These are phyloP conservation scores for Ganaspis brasiliensis DNA, from an alignment of 2,888 invertebrate genomes.

Conservation along the genomic window DNA sequence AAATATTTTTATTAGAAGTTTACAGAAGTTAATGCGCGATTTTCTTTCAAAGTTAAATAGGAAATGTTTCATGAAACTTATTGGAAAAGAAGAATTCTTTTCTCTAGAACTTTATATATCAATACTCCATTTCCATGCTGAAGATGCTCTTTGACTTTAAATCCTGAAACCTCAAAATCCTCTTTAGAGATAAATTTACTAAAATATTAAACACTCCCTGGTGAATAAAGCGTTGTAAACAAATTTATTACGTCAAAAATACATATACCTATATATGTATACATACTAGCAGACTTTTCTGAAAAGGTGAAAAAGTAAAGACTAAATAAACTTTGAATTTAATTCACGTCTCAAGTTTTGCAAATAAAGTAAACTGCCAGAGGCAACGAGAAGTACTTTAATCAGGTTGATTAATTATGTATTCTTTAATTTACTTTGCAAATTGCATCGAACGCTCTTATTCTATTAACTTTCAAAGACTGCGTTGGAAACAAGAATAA, in stretches of 20 bases:
- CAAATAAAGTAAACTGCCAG: neutral
- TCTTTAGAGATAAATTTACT: slow-evolving; percentile 7
- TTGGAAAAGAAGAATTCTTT: neutral
- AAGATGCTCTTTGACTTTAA: slow-evolving; percentile 16
- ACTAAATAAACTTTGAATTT: slow-evolving; percentile 15
- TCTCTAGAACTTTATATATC: slow-evolving; percentile 8
- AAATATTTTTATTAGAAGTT: too few species aligned
- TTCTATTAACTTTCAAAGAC: neutral
- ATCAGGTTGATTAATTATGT: slow-evolving; percentile 34
- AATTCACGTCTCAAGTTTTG: slow-evolving; percentile 13
- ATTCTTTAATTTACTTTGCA: slow-evolving; percentile 12
- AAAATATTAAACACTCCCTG: slow-evolving; percentile 22
- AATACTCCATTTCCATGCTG: slow-evolving; percentile 11
- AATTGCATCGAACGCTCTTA: slow-evolving; percentile 10
- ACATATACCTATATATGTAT: neutral
- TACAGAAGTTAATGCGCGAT: too few species aligned
- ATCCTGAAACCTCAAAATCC: slow-evolving; percentile 20
- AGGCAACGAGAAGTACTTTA: slow-evolving; percentile 27
- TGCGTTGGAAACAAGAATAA: too few species aligned
- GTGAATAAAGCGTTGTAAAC: slow-evolving; percentile 11
- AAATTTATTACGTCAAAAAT: slow-evolving; percentile 25
- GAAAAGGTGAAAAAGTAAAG: slow-evolving; percentile 4
- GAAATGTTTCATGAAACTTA: neutral
- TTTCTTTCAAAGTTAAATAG: neutral
- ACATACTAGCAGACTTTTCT: neutral